Evolutionary conservation across 64 coral and sea anemone species (phyloP).

Genomic region (Stylophora pistillata): DNA sequence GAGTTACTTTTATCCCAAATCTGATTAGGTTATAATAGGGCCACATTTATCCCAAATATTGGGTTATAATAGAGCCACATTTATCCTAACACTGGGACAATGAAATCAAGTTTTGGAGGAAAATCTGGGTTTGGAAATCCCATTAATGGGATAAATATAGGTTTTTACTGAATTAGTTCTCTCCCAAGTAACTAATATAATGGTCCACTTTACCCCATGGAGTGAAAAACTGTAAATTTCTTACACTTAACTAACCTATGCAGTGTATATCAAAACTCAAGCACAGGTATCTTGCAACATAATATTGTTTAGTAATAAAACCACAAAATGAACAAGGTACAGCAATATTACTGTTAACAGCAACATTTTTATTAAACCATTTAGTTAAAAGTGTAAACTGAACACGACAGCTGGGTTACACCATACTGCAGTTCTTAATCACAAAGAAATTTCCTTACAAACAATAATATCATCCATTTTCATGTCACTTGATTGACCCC

Average conservation of each 20-base stretch:
- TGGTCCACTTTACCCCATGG: not conserved
- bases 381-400: constrained; percentile 18
- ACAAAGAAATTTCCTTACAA: not conserved
- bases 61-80: too few relatives aligned
- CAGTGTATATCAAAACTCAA: not conserved
- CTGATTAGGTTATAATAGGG: not conserved
- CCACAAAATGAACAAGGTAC: constrained; percentile 15
- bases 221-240: constrained; percentile 30
- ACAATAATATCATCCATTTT: constrained; percentile 22
- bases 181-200: constrained; percentile 29
- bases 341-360: constrained; percentile 18
- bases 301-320: constrained; percentile 6
- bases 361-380: constrained; percentile 31
- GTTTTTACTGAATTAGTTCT: constrained; percentile 10
- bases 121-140: constrained; percentile 6
- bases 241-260: not conserved
- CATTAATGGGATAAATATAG: constrained; percentile 14
- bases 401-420: constrained; percentile 15
- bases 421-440: constrained; percentile 17
- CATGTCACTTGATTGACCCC: constrained; percentile 23
- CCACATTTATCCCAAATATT: not conserved
- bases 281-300: constrained; percentile 24
- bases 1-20: not conserved
- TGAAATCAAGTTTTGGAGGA: not conserved
- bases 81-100: too few relatives aligned